Evolutionary conservation across 2,113 vertebrate genomes (phyloP), one percentile per base, ranked within the genome.

Genomic region (Theristicus caerulescens): DNA sequence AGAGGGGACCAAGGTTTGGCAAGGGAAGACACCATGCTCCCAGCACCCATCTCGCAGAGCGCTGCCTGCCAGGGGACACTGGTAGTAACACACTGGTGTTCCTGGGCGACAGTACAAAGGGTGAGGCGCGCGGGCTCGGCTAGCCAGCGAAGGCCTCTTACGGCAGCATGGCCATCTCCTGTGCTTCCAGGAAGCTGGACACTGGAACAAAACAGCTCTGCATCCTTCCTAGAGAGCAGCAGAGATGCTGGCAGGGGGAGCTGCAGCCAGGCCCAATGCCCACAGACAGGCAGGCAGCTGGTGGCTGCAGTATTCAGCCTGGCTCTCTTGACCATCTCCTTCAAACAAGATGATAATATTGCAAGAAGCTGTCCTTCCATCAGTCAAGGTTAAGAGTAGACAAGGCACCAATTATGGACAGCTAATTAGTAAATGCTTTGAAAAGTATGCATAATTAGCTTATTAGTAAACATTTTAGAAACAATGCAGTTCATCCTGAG

Each of bases 301-400:
- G 73, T 66, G 10, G n/a, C 89, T 47, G 70, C 73, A 51, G 69
- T 86, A 51, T 82, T 40, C 25, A 27, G 27, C 54, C 29, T 54
- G 14, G 34, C 34, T 72, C 22, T 86, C 55, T 82, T 94, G 74
- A 91, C 88, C 66, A 31, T 27, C 62, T 84, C 57, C 92, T 94
- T 94, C 51, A 71, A 76, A 92, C 59, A 67, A 89, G 57, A 78
- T 80, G 21, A 12, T 31, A 66, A 40, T 62, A 66, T 47, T 62
- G 1, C 10, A n/a, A 44, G n/a, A 94, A 83, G 72, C 76, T 26
- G 17, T 85, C 80, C 69, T 96, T 90, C 89, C 26, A 42, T 96
- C 93, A 95, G 78, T 8, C 2, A 79, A 94, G 96, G 97, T 97
- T 98, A 97, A 97, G 93, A 95, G 93, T 97, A 97, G 91, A 95